A percentile compares a stretch with the other conserved stretches of the same genome.
Conservation (phyloP, 2,113 vertebrate genomes). For the Rhabdornis inornatus region DNA sequence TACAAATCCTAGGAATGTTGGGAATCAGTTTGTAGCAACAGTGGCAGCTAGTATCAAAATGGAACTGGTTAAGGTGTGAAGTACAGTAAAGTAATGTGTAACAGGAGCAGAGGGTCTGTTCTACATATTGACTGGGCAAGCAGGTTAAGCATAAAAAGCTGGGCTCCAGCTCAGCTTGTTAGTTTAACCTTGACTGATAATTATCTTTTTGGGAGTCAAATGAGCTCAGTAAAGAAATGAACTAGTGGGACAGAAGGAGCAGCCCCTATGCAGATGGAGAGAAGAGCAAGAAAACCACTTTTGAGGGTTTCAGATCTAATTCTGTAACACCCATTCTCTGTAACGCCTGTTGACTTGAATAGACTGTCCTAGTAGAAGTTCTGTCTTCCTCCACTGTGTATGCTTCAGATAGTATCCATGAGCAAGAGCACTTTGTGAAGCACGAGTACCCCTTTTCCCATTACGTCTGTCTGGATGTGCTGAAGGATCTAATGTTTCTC, state of each 20-base stretch:
- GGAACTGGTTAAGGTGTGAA: not conserved
- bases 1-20: not conserved
- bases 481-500: not conserved
- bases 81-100: not conserved
- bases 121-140: not conserved
- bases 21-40: not conserved
- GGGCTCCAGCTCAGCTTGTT: not conserved
- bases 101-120: not conserved
- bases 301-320: not conserved
- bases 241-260: not conserved
- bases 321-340: not conserved
- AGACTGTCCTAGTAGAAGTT: not conserved
- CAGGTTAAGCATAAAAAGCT: not conserved
- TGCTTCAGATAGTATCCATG: too few species aligned
- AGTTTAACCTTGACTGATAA: not conserved
- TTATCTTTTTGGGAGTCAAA: not conserved
- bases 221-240: not conserved
- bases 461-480: not conserved
- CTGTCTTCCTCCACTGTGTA: not conserved
- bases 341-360: not conserved
- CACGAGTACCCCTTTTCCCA: not conserved
- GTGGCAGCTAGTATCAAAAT: not conserved
- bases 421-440: not conserved
- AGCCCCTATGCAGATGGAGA: not conserved
- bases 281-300: not conserved